Conservation (phyloP, 2,888 invertebrate genomes). For the Eueremaeus valkanovi region DNA sequence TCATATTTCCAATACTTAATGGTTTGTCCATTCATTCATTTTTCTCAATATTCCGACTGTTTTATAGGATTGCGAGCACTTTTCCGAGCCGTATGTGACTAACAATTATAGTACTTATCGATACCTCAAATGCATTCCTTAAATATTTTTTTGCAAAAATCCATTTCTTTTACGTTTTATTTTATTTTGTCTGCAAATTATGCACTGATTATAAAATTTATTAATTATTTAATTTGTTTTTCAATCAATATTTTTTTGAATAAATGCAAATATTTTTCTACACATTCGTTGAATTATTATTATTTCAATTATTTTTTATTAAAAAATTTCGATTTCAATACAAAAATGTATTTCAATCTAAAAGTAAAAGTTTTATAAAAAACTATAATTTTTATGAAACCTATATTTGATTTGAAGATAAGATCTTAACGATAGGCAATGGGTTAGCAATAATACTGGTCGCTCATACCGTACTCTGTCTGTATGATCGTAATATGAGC, state of each 20-base stretch:
- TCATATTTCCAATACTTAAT: not conserved
- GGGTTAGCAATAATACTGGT: no score
- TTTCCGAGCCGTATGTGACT: conserved; percentile 8
- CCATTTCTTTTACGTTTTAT: not conserved
- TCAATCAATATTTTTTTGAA: not conserved
- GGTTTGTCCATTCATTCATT: not conserved
- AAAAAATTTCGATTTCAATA: no score
- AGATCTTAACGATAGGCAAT: no score
- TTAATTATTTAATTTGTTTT: not conserved
- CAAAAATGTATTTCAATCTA: no score
- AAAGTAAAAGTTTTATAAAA: no score
- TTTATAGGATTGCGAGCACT: conserved; percentile 3
- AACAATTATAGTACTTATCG: conserved; percentile 31
- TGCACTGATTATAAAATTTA: not conserved
- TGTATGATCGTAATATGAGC: no score
- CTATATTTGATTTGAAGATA: no score
- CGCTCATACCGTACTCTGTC: no score
- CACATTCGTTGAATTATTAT: no score
- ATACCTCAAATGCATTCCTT: conserved; percentile 28
- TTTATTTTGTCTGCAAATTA: not conserved
- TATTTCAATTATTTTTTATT: no score
- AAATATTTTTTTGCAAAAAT: not conserved
- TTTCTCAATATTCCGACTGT: not conserved
- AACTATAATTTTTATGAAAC: no score
- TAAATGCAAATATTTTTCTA: not conserved